Percentiles rank a stretch among this genome's conserved stretches.
These are phyloP conservation scores for Murina feae DNA, from an alignment of 2,113 vertebrate genomes.

Conservation along the genomic window DNA sequence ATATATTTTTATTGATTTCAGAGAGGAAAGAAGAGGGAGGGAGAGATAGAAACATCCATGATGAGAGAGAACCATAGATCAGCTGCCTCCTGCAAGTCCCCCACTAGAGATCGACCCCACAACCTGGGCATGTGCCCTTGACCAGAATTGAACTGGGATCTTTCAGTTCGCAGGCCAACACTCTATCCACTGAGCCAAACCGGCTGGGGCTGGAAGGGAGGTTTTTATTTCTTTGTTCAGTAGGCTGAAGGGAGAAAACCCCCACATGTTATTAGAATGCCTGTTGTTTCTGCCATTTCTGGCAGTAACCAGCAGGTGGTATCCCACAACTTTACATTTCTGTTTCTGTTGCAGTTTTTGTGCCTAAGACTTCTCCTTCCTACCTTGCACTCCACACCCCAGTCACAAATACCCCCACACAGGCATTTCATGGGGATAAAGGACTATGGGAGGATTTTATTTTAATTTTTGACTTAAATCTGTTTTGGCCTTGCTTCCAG, in stretches of 20 bases:
- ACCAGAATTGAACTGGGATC: too few species aligned
- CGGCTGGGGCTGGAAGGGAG: too few species aligned
- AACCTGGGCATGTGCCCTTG: too few species aligned
- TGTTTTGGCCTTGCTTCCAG: background rate
- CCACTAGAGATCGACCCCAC: too few species aligned
- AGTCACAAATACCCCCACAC: background rate
- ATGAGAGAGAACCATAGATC: too few species aligned
- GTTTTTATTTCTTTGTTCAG: background rate
- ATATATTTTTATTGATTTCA: too few species aligned
- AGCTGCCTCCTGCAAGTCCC: too few species aligned
- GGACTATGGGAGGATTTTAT: background rate
- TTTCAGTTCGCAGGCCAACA: too few species aligned
- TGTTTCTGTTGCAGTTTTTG: background rate
- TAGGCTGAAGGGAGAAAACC: background rate
- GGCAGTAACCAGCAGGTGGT: constrained; percentile 67
- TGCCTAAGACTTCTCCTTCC: background rate
- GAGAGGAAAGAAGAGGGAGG: too few species aligned
- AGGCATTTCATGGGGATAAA: background rate
- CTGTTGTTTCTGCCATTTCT: constrained; percentile 41
- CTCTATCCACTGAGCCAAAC: too few species aligned
- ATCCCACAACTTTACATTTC: constrained; percentile 50
- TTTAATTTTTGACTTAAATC: background rate
- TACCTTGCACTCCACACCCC: background rate
- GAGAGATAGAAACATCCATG: too few species aligned
- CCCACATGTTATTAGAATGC: background rate